These are phyloP conservation scores for Scaptomyza pallida DNA, from an alignment of 1,140 invertebrate species.

Conservation along the genomic window DNA sequence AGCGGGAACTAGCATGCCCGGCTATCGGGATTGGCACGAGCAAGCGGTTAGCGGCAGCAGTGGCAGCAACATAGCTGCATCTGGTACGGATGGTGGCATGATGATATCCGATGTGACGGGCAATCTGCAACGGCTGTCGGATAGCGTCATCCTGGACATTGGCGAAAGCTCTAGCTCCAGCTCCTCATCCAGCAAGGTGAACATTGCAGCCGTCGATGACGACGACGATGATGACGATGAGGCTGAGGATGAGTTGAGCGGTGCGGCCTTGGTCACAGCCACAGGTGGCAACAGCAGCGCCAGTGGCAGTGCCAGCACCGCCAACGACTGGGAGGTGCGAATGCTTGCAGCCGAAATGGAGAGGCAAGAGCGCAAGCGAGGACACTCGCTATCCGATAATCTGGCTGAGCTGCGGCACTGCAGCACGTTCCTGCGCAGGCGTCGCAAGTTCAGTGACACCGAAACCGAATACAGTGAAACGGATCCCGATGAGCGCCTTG, in stretches of 20 bases:
- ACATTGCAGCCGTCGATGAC: conserved; percentile 60
- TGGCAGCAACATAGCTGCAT: conserved; percentile 3
- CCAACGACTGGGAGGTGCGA: conserved; percentile 90
- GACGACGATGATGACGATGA: conserved; percentile 53
- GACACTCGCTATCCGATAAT: conserved; percentile 68
- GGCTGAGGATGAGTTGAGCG: conserved; percentile 39
- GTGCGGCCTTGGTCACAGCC: conserved; percentile 24
- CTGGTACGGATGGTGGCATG: conserved; percentile 5
- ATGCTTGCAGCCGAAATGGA: conserved; percentile 91
- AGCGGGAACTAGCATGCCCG: conserved; percentile 11
- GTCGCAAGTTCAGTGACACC: conserved; percentile 77
- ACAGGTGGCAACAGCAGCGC: conserved; percentile 3
- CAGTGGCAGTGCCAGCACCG: conserved; percentile 14
- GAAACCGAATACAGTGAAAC: conserved; percentile 79
- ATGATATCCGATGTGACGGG: conserved; percentile 71
- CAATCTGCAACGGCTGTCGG: conserved; percentile 65
- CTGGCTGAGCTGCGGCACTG: conserved; percentile 63
- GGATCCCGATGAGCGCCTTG: conserved; percentile 61
- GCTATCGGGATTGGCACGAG: conserved; percentile 57
- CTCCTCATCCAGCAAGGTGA: conserved; percentile 68
- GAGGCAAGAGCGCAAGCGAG: conserved; percentile 84
- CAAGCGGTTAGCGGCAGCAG: conserved; percentile 1
- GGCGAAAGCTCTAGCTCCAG: conserved; percentile 80
- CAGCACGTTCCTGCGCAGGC: conserved; percentile 64
- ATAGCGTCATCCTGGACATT: conserved; percentile 82